These are phyloP conservation scores for Eulemur rubriventer DNA, from an alignment of 2,797 vertebrate species.

Conservation along the genomic window DNA sequence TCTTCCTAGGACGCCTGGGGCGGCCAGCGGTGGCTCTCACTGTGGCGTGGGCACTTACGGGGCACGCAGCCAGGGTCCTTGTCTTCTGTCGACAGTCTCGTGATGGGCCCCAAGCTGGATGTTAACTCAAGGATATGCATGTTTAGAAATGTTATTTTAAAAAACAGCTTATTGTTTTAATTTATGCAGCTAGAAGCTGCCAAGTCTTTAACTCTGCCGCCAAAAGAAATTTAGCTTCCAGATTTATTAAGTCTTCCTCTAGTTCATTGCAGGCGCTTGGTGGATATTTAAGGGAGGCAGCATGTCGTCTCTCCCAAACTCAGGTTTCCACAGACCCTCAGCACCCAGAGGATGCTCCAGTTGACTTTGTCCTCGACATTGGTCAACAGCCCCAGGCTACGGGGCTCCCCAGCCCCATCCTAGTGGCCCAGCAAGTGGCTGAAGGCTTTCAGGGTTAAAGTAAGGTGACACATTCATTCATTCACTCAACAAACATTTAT, in stretches of 20 bases:
- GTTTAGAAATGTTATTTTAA: conserved; percentile 78
- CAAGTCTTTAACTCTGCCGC: conserved; percentile 70
- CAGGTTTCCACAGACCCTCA: not conserved
- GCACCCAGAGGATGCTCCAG: not conserved
- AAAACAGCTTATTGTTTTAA: conserved; percentile 82
- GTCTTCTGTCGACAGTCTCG: conserved; percentile 2
- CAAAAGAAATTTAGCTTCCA: conserved; percentile 79
- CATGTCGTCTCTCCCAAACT: not conserved
- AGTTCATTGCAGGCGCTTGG: conserved; percentile 65
- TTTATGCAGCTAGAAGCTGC: conserved; percentile 75
- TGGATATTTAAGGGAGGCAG: conserved; percentile 16
- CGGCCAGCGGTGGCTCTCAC: rapidly evolving
- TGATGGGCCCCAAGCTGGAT: conserved; percentile 48
- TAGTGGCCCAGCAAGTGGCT: not conserved
- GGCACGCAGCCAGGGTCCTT: rapidly evolving
- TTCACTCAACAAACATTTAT: not conserved
- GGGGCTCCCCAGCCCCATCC: not conserved
- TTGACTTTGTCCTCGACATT: not conserved
- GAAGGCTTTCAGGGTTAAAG: not conserved
- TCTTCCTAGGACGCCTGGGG: not conserved
- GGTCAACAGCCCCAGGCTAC: not conserved
- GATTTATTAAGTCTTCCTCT: conserved; percentile 73
- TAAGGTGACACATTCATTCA: not conserved
- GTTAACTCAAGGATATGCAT: conserved; percentile 71
- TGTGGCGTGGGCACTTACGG: not conserved